Evolutionary conservation across 53 echinoderm and acorn worm species (phyloP).

Genomic region (Holothuria leucospilota): DNA sequence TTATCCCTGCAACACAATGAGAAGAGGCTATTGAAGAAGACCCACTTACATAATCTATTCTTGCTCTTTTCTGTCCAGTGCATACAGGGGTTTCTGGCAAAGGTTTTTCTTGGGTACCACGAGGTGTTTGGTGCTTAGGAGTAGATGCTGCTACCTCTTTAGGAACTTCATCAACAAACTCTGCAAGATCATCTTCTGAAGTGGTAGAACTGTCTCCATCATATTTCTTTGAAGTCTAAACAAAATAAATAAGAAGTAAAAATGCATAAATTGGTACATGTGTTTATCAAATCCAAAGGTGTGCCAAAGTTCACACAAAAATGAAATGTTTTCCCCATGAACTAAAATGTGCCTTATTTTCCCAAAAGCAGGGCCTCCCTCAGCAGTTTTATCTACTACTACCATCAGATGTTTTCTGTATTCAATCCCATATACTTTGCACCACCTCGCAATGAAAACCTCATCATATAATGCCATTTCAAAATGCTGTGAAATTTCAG

Average conservation of each 20-base stretch:
- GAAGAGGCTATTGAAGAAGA: too few species aligned
- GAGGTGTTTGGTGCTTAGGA: too few species aligned
- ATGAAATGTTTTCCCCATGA: neutral
- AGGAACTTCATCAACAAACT: too few species aligned
- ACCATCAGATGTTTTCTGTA: slow-evolving; percentile 2
- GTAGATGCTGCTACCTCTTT: too few species aligned
- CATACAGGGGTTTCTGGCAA: too few species aligned
- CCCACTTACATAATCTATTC: too few species aligned
- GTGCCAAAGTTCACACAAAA: slow-evolving; percentile 40
- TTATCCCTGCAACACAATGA: too few species aligned
- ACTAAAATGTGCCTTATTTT: slow-evolving; percentile 43
- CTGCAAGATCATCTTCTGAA: too few species aligned
- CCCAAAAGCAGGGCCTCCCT: slow-evolving; percentile 36
- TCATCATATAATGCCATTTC: slow-evolving; percentile 15
- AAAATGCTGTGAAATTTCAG: neutral
- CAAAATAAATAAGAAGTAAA: neutral
- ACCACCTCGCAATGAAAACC: slow-evolving; percentile 37
- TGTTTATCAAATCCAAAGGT: slow-evolving; percentile 38
- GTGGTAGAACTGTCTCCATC: too few species aligned
- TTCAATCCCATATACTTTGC: slow-evolving; percentile 30
- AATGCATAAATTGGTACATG: neutral
- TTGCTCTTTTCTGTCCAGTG: too few species aligned
- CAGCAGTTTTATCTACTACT: slow-evolving; percentile 14
- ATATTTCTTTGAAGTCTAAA: neutral
- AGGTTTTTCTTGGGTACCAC: too few species aligned